Conservation (phyloP, 2,888 invertebrate species). For the Nasonovia ribisnigri region DNA sequence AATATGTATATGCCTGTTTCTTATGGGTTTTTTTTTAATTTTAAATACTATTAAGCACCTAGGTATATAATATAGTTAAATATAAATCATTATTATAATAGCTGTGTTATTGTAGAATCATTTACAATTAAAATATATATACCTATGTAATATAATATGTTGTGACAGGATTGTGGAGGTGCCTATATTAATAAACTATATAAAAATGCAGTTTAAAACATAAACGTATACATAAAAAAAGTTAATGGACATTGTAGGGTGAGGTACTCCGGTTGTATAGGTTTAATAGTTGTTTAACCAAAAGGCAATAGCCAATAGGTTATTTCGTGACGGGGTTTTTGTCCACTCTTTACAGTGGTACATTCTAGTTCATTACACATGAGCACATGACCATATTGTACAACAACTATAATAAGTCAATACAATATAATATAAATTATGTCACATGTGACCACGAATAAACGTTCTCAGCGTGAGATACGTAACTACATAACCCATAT, state of each 20-base stretch:
- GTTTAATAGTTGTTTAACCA: background rate
- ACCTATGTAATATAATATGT: too few species aligned
- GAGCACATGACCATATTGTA: background rate
- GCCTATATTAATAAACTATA: background rate
- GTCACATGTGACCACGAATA: background rate
- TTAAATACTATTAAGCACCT: background rate
- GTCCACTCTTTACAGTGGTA: conserved; percentile 16
- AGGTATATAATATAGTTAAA: background rate
- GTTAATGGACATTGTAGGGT: background rate
- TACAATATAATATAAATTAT: conserved; percentile 10
- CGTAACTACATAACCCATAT: background rate
- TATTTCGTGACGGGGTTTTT: conserved; percentile 27
- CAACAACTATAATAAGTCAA: background rate
- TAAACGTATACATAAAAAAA: background rate
- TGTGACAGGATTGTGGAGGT: background rate
- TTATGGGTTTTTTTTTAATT: background rate
- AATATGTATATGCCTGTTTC: too few species aligned
- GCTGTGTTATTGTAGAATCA: background rate
- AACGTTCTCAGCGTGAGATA: background rate
- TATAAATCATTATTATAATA: background rate
- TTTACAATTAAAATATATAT: background rate
- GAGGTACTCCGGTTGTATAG: background rate
- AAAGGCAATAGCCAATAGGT: conserved; percentile 24
- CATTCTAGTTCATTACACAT: background rate
- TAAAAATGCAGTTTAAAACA: background rate